phyloP scores from a whole-genome alignment of 2,113 vertebrate genomes.

The Proteles cristata region DNA sequence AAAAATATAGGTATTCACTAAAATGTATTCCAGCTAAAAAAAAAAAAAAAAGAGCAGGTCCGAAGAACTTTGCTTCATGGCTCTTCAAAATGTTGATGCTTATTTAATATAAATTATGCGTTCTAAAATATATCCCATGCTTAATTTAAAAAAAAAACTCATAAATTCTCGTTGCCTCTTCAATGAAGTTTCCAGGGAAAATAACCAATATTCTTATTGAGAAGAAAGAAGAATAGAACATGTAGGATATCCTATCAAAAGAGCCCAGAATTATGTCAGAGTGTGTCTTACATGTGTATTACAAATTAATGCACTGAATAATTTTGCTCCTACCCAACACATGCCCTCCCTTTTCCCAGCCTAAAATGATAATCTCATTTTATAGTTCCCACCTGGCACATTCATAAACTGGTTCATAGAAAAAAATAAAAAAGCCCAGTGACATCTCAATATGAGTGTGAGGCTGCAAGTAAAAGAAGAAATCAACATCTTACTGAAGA shows the following conservation, averaged over 20 bases:
- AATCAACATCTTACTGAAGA: constrained; percentile 56
- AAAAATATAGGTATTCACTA: neutral
- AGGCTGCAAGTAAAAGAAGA: constrained; percentile 64
- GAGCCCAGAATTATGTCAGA: neutral
- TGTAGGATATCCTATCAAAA: neutral
- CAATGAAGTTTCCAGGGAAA: constrained; percentile 74
- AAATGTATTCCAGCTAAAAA: neutral
- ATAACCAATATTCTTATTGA: constrained; percentile 47
- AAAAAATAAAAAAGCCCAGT: neutral
- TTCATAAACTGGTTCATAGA: neutral
- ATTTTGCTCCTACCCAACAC: neutral
- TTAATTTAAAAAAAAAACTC: constrained; percentile 52
- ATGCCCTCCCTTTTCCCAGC: neutral
- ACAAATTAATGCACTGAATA: neutral
- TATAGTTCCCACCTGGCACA: neutral
- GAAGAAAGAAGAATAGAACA: neutral
- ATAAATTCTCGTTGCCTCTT: constrained; percentile 60
- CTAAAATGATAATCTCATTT: neutral
- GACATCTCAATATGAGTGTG: constrained; percentile 29
- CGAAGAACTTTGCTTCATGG: neutral
- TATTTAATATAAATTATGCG: constrained; percentile 68
- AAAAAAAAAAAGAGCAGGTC: neutral
- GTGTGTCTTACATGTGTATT: neutral
- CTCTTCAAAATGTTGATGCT: constrained; percentile 45
- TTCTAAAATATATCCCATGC: constrained; percentile 51